Evolutionary conservation across 2,113 vertebrate genomes (phyloP), one percentile per base, ranked within the genome.

Genomic region (Aythya baeri): DNA sequence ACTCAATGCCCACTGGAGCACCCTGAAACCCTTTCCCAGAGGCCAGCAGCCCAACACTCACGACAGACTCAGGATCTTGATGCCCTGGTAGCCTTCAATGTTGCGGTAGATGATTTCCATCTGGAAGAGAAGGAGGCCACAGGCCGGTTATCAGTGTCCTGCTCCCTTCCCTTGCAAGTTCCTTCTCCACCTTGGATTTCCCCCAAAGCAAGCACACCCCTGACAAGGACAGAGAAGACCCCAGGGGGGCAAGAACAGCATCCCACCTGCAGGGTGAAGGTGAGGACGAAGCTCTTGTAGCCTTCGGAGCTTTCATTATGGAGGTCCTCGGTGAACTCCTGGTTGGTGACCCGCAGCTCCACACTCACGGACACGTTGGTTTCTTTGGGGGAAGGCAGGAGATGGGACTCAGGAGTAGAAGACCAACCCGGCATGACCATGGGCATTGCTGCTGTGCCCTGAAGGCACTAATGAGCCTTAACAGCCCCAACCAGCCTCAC

Each of bases 261-360:
- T 8, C 72, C 93, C 71, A 97, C 97, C 97, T 97, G 94, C n/a
- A 41, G 4, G 7, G 6, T 44, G 82, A 97, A 97, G 16, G 10
- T 1, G 2, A 25, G 3, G 7, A 38, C 75, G 21, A 97, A 97
- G 7, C 70, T 2, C 5, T 2, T 9, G 59, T 93, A 97, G 43
- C 15, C 2, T 3, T 13, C 0, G 1, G 94, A 93, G 26, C 25
- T 76, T 46, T 5, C 13, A 73, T 97, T 43, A 0, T 1, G 3
- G 17, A 97, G 93, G 1, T 81, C 86, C 0, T 4, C 0, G 2
- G 83, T 83, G 79, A 96, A 96, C 0, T 86, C 3, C 27, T 71
- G 54, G 63, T 93, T 68, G 11, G 61, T 95, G 66, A 97, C 63
- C 25, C 73, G 22, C 12, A 97, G 88, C 57, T 55, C 16, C 94